Evolutionary conservation across 2,113 vertebrate genomes (phyloP), one percentile per base, ranked within the genome.

Genomic region (Maccullochella peelii): DNA sequence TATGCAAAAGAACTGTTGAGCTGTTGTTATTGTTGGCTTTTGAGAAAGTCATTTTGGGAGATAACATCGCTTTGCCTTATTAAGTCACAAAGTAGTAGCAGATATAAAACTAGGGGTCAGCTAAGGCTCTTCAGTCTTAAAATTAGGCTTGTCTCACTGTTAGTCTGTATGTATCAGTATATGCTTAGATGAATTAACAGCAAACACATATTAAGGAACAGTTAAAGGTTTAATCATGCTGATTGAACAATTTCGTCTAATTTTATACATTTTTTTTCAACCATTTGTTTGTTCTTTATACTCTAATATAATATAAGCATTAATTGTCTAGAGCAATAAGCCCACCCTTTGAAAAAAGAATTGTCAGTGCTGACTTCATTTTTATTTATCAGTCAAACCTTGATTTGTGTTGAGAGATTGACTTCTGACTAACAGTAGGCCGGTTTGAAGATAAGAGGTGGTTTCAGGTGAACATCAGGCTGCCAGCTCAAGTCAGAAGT

Each of bases 401-500:
- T 66, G 54, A 74, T 75, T 71, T 54, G 67, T 49, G 16, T 52
- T 8, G 5, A 71, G 49, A 67, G 72, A 25, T 57, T 47, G 25
- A n/a, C 50, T 63, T 66, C 3, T 58, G 44, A 55, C 3, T 68
- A 65, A 33, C 54, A 59, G 33, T 9, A 9, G 44, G 27, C 8
- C 8, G 30, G 33, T 79, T 85, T 55, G 21, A 40, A 77, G n/a
- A 50, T 52, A 10, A 47, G 11, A 36, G 44, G 57, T 59, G 8
- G 50, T 74, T 79, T 79, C 38, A 83, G 47, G 76, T 77, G 23
- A 47, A 52, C 59, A n/a, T n/a, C n/a, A n/a, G n/a, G n/a, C n/a
- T n/a, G 52, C 0, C 44, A 23, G 30, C 42, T 59, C 10, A 59
- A 59, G 40, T n/a, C 38, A 38, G 47, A 49, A 16, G 15, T 18